phyloP scores from a whole-genome alignment of 2,888 invertebrate genomes.

The Prionchulus punctatus region DNA sequence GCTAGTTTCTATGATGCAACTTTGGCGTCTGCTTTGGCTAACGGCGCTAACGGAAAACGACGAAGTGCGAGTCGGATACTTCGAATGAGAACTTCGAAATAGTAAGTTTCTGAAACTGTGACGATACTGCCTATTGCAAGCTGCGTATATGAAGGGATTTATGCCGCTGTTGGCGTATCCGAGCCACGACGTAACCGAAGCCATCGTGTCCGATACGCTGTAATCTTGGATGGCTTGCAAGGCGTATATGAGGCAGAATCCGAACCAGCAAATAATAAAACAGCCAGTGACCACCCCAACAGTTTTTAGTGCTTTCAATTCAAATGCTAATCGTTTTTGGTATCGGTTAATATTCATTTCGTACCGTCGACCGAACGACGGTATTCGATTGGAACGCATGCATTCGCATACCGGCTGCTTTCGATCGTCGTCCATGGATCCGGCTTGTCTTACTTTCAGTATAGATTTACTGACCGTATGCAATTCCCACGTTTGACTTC shows the following conservation, averaged over 20 bases:
- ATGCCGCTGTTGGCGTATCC: constrained; percentile 93
- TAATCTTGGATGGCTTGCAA: background rate
- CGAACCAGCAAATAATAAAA: constrained; percentile 1
- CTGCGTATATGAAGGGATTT: constrained; percentile 82
- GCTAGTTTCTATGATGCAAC: too few species aligned
- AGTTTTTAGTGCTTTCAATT: constrained; percentile 3
- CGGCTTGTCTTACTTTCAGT: too few species aligned
- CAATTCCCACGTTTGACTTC: background rate
- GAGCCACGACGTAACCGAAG: constrained; percentile 85
- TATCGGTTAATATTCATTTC: background rate
- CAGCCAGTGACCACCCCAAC: constrained; percentile 3
- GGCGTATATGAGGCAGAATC: background rate
- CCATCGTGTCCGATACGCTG: constrained; percentile 39
- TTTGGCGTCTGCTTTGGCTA: too few species aligned
- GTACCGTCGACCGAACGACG: too few species aligned
- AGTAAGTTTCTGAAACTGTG: constrained; percentile 76
- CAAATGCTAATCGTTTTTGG: background rate
- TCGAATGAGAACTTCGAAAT: too few species aligned
- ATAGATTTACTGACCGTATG: background rate
- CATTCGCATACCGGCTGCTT: background rate
- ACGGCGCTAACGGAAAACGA: too few species aligned
- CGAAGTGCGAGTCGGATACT: too few species aligned
- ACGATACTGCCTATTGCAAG: constrained; percentile 84
- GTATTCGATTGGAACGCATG: background rate
- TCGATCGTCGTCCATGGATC: background rate